Conservation (phyloP, 2,113 vertebrate species). For the Abramis brama region DNA sequence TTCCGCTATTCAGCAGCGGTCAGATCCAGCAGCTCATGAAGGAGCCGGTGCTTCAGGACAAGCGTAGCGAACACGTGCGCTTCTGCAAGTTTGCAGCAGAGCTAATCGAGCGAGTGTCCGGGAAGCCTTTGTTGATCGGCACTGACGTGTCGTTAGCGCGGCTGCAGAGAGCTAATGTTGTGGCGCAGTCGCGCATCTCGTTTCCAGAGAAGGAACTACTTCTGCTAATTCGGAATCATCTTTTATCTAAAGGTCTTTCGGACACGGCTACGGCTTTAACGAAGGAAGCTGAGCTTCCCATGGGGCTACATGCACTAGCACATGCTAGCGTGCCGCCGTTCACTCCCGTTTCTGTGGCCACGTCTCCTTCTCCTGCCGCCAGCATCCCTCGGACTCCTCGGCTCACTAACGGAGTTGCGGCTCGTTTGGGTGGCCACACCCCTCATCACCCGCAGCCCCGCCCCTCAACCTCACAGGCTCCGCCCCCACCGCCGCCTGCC, state of each 20-base stretch:
- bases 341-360: conserved; percentile 74
- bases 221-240: conserved; percentile 94
- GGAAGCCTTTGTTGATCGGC: conserved; percentile 92
- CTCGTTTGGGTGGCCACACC: conserved; percentile 80
- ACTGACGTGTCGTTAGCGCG: conserved; percentile 94
- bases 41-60: conserved; percentile 97
- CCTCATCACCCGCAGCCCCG: conserved; percentile 82
- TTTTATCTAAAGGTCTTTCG: conserved; percentile 92
- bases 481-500: conserved; percentile 70
- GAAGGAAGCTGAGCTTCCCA: conserved; percentile 94
- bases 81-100: conserved; percentile 97
- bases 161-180: conserved; percentile 93
- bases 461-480: conserved; percentile 78
- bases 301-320: conserved; percentile 85
- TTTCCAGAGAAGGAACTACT: conserved; percentile 97
- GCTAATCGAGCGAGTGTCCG: conserved; percentile 94
- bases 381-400: conserved; percentile 90
- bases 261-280: conserved; percentile 89
- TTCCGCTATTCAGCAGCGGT: conserved; percentile 96
- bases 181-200: conserved; percentile 94
- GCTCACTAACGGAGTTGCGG: conserved; percentile 87
- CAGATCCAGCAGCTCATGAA: conserved; percentile 99
- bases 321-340: conserved; percentile 75
- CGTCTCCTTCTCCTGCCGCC: conserved; percentile 81
- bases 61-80: conserved; percentile 95